Evolutionary conservation across 2,888 invertebrate genomes (phyloP).

Genomic region (Margaritifera margaritifera): DNA sequence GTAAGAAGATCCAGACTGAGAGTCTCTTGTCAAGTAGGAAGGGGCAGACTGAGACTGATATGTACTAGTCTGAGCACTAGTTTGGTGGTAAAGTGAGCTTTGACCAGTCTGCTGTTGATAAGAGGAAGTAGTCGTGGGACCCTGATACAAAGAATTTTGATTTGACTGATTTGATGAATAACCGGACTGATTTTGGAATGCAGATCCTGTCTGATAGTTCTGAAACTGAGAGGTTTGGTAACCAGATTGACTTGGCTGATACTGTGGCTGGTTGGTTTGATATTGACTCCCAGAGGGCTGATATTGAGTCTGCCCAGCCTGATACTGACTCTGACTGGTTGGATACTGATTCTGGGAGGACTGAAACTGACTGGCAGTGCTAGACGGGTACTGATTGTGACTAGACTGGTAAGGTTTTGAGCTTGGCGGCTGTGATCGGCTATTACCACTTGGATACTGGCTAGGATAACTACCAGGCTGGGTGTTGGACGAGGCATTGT

Average conservation of each 20-base stretch:
- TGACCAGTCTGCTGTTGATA: conserved; percentile 29
- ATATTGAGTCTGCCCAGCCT: conserved; percentile 32
- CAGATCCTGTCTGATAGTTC: conserved; percentile 54
- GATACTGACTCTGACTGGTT: conserved; percentile 30
- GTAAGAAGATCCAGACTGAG: conserved; percentile 27
- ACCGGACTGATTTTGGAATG: conserved; percentile 60
- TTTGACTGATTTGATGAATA: conserved; percentile 48
- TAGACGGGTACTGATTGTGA: conserved; percentile 43
- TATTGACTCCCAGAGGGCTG: conserved; percentile 26
- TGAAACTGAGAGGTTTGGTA: conserved; percentile 39
- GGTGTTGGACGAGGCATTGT: conserved; percentile 40
- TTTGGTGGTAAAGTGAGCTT: conserved; percentile 32
- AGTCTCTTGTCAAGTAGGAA: conserved; percentile 33
- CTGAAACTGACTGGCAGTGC: conserved; percentile 14
- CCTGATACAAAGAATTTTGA: conserved; percentile 48
- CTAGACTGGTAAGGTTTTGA: conserved; percentile 46
- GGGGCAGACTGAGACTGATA: no score
- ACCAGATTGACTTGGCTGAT: conserved; percentile 30
- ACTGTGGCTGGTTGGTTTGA: conserved; percentile 26
- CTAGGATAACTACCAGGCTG: conserved; percentile 41
- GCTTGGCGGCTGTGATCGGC: conserved; percentile 35
- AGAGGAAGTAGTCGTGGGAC: conserved; percentile 29
- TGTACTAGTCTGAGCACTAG: neutral
- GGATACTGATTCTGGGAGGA: conserved; percentile 29
- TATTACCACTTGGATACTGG: conserved; percentile 39